These are phyloP conservation scores for Ramazzottius varieornatus DNA, from an alignment of 2,888 invertebrate species.

Conservation along the genomic window DNA sequence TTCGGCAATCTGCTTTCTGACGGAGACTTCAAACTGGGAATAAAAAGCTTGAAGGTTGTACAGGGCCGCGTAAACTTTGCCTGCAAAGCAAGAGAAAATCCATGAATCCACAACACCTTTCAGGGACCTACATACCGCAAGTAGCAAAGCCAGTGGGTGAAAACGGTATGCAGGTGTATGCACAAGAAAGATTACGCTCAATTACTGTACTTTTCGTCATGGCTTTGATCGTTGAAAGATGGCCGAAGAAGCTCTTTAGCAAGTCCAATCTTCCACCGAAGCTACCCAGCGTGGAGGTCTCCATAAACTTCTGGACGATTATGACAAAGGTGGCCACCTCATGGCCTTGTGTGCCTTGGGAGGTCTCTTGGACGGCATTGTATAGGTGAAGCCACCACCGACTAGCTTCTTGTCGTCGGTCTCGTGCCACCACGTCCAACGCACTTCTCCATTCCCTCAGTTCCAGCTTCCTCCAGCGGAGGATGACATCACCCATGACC, in stretches of 20 bases:
- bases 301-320: constrained; percentile 48
- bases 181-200: no score
- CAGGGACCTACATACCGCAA: no score
- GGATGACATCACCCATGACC: constrained; percentile 48
- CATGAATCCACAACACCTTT: no score
- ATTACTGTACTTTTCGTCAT: no score
- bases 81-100: constrained; percentile 11
- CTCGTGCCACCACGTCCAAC: constrained; percentile 8
- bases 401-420: constrained; percentile 29
- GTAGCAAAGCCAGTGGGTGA: no score
- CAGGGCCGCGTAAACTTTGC: constrained; percentile 21
- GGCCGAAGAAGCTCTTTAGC: constrained; percentile 43
- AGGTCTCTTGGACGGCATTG: constrained; percentile 25
- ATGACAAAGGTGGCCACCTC: constrained; percentile 14
- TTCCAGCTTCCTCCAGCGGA: constrained; percentile 70
- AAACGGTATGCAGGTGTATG: no score
- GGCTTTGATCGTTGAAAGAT: no score
- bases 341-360: constrained; percentile 7
- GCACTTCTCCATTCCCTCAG: constrained; percentile 28
- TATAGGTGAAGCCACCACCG: constrained; percentile 79
- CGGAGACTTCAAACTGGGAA: constrained; percentile 40
- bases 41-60: constrained; percentile 65
- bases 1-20: constrained; percentile 36
- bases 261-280: constrained; percentile 49
- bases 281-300: constrained; percentile 53